Conservation (phyloP, 2,797 vertebrate genomes). For the Chaunax sp. region DNA sequence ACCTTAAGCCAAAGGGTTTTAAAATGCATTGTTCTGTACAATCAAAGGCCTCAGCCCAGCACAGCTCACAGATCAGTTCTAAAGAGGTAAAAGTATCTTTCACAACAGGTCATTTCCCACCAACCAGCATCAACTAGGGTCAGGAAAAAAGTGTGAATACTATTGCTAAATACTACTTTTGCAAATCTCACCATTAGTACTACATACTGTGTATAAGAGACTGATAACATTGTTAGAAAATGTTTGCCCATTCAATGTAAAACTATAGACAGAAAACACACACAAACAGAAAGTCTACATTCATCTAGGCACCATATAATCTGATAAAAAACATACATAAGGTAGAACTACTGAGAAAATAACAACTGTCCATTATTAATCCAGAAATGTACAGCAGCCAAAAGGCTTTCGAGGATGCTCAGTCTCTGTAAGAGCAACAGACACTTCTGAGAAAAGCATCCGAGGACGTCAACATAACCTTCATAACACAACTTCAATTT, state of each 20-base stretch:
- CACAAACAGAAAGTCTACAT: slow-evolving; percentile 48
- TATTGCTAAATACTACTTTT: slow-evolving; percentile 84
- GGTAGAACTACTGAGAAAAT: slow-evolving; percentile 35
- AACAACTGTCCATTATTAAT: slow-evolving; percentile 14
- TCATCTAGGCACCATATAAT: slow-evolving; percentile 71
- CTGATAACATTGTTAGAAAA: slow-evolving; percentile 69
- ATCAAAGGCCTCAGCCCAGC: slow-evolving; percentile 70
- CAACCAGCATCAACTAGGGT: slow-evolving; percentile 70
- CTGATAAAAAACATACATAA: slow-evolving; percentile 31
- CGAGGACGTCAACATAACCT: slow-evolving; percentile 27
- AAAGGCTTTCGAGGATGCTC: slow-evolving; percentile 37
- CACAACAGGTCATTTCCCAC: slow-evolving; percentile 75
- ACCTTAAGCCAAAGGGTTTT: slow-evolving; percentile 65
- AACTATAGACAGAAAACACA: slow-evolving; percentile 55
- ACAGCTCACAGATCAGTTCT: slow-evolving; percentile 67
- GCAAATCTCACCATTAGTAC: slow-evolving; percentile 65
- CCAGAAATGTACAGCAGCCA: slow-evolving; percentile 29
- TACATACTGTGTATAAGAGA: slow-evolving; percentile 63
- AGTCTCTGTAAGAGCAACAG: neutral
- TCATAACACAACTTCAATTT: slow-evolving; percentile 14
- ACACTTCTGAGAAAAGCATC: slow-evolving; percentile 14
- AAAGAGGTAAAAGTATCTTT: slow-evolving; percentile 80
- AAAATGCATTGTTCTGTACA: slow-evolving; percentile 68
- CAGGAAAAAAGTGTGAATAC: slow-evolving; percentile 77
- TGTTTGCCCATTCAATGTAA: slow-evolving; percentile 49